Conservation (phyloP, 2,113 vertebrate genomes). For the Odobenus rosmarus region DNA sequence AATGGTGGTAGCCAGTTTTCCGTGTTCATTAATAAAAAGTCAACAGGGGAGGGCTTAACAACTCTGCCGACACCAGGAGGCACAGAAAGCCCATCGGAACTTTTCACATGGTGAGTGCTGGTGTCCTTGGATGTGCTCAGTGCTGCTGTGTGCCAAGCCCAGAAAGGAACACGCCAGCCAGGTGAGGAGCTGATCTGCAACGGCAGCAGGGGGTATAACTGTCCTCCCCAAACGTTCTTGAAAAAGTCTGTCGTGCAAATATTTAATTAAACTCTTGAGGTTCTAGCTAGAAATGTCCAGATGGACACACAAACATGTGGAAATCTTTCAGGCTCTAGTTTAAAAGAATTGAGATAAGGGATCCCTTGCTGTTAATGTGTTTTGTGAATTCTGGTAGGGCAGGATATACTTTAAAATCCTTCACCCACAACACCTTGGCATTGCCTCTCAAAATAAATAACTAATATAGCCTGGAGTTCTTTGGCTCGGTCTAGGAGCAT, state of each 20-base stretch:
- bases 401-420: background rate
- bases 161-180: rapidly evolving
- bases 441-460: background rate
- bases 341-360: background rate
- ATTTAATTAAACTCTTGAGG: constrained; percentile 33
- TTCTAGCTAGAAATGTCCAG: constrained; percentile 13
- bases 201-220: rapidly evolving
- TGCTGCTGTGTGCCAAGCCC: background rate
- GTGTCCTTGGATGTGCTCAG: rapidly evolving
- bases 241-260: background rate
- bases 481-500: background rate
- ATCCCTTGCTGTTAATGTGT: rapidly evolving
- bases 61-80: background rate
- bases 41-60: background rate
- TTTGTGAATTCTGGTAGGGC: background rate
- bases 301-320: background rate
- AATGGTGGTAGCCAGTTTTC: background rate
- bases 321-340: background rate
- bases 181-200: rapidly evolving
- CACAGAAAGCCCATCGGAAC: rapidly evolving
- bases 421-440: background rate
- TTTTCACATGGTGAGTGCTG: too few species aligned
- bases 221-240: background rate
- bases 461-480: background rate
- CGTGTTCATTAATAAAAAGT: background rate